Base-by-base conservation (phyloP, 2,797 vertebrate genomes). In the Melanotaenia pygmaea region DNA sequence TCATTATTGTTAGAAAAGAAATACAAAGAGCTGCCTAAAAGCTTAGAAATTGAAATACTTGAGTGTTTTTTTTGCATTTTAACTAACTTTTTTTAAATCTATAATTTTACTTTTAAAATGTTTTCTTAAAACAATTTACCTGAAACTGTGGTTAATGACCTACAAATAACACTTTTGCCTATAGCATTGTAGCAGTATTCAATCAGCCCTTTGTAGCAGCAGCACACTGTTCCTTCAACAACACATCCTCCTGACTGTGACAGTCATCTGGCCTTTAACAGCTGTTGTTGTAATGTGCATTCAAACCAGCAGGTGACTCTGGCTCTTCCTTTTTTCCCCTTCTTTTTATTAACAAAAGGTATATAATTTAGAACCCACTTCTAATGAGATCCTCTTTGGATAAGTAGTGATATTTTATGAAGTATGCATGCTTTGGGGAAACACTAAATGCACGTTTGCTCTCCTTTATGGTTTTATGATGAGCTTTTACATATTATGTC, bases 221-320 rank as follows among this genome's bases (percentile, higher is more conserved):
- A 53, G 30, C 54, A 74, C 43, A 63, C 57, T 74, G 72, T 74
- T 81, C 65, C 76, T 72, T 22, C 61, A 79, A 62, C 68, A 80
- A 22, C 10, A 26, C 47, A 22, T 64, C 54, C 64, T 81, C 80
- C 71, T 85, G 85, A 69, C 67, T 45, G 77, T 70, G 71, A 74
- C 86, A 84, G 80, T 78, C 78, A 62, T 64, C 26, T 77, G 77
- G 80, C 70, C 72, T 74, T 45, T 32, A 64, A 58, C 85, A 89
- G 86, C 90, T 93, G 90, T 84, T 88, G 70, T 67, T 87, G 86
- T 84, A 69, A 34, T 67, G 28, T 9, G 37, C 78, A 76, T 85
- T 86, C 50, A 76, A 5, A 56, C 82, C 92, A 85, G 77, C 75
- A 89, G 90, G 77, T 79, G 89, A 76, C 88, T 59, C 90, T 76